phyloP scores from a whole-genome alignment of 2,888 invertebrate genomes.

The Drosophila colorata region DNA sequence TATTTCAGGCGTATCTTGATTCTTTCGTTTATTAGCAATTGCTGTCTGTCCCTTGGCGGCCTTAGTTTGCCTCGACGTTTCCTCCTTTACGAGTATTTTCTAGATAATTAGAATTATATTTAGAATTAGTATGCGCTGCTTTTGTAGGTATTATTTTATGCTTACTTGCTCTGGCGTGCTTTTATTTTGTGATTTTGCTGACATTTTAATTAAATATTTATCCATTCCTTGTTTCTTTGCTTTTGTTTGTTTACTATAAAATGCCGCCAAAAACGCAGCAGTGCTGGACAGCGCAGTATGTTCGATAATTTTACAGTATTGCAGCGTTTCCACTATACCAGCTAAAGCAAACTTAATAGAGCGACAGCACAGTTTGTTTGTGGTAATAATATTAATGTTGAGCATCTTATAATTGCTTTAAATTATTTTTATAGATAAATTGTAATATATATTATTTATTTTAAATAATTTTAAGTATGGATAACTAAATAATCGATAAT shows the following conservation, averaged over 20 bases:
- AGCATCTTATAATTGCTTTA: background rate
- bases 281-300: background rate
- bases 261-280: constrained; percentile 57
- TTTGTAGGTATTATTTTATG: fast-evolving
- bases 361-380: background rate
- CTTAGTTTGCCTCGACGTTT: constrained; percentile 24
- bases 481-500: background rate
- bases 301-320: background rate
- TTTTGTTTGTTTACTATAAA: constrained; percentile 10
- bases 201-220: constrained; percentile 62
- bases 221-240: constrained; percentile 56
- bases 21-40: constrained; percentile 47
- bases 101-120: background rate
- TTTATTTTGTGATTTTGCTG: constrained; percentile 34
- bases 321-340: background rate
- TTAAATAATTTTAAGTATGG: too few species aligned
- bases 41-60: constrained; percentile 1
- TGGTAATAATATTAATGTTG: background rate
- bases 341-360: too few species aligned
- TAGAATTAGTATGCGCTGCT: fast-evolving
- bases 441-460: background rate
- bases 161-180: constrained; percentile 35
- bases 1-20: constrained; percentile 50
- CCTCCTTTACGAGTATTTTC: constrained; percentile 26
- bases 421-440: background rate